Evolutionary conservation across 2,113 vertebrate species (phyloP), one percentile per base, ranked within the genome.

Genomic region (Mungos mungo): DNA sequence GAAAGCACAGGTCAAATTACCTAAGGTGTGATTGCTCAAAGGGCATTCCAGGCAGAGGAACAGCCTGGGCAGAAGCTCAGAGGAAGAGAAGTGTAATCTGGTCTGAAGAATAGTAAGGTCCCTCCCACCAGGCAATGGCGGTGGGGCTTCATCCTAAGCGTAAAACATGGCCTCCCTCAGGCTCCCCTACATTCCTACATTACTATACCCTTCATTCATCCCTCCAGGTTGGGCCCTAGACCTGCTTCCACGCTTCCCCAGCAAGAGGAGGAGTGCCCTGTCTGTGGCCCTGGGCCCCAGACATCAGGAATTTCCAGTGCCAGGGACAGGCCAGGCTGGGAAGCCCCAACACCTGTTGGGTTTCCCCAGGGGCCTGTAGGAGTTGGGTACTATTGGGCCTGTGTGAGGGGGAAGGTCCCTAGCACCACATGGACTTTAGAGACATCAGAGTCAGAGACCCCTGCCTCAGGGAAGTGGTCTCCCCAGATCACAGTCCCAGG

Each of bases 281-380:
- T 66, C 50, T 66, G n/a, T 4, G 50, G 33, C 83, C 80, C 66
- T 29, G 13, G 10, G 41, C 47, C 74, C 21, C 69, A 87, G 57
- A 72, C 38, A 7, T 25, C 57, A 79, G 50, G 31, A 18, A 1
- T 33, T 47, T 60, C 66, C 41, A 33, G 52, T 71, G 94, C 82
- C 82, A 93, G 95, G 96, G 88, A 80, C 93, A 68, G 18, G 31
- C 82, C 92, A 16, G 74, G 10, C 77, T 5, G 82, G 97, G 97
- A 97, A 97, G 85, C 82, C 97, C 96, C 52, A 0, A 12, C 47
- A 96, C 94, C 85, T 94, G 96, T 33, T 9, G 71, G 84, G 38
- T 31, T 90, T 90, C 86, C 88, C 74, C 38, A 23, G 27, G 72
- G 94, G 12, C 41, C 71, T 12, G 5, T 0, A 29, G 52, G 54